A percentile compares a stretch with the other conserved stretches of the same genome.
These are phyloP conservation scores for Rhynchonema sp. DNA, from an alignment of 2,888 invertebrate genomes.

Conservation along the genomic window DNA sequence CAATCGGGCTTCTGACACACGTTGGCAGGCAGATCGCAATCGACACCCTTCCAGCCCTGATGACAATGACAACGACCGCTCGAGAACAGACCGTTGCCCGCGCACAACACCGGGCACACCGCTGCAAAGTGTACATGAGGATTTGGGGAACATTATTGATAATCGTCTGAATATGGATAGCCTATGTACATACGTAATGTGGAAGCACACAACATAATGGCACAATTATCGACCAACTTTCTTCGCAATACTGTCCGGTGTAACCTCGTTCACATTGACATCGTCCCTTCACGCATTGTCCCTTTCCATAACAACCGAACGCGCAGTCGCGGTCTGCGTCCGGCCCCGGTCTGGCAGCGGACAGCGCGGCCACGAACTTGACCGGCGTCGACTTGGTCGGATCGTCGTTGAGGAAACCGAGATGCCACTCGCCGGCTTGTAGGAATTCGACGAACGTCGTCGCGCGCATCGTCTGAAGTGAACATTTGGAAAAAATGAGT, in stretches of 20 bases:
- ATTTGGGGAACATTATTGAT: too few species aligned
- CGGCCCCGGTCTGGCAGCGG: too few species aligned
- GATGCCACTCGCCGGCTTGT: constrained; percentile 88
- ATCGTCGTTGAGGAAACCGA: constrained; percentile 85
- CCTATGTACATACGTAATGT: too few species aligned
- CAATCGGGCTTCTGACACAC: constrained; percentile 89
- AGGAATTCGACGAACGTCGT: constrained; percentile 60
- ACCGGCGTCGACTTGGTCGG: constrained; percentile 26
- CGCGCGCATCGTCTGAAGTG: constrained; percentile 10
- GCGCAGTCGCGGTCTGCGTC: constrained; percentile 42
- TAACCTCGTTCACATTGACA: constrained; percentile 92
- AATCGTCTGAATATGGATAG: too few species aligned
- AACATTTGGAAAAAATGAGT: too few species aligned
- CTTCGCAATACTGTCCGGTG: constrained; percentile 84
- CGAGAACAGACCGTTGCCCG: constrained; percentile 84
- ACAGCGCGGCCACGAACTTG: neutral
- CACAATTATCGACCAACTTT: constrained; percentile 62
- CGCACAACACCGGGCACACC: constrained; percentile 88
- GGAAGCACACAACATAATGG: too few species aligned
- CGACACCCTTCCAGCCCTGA: constrained; percentile 92
- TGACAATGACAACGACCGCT: constrained; percentile 92
- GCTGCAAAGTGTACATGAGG: constrained; percentile 45
- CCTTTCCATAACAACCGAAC: constrained; percentile 85
- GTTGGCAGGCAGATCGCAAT: constrained; percentile 78
- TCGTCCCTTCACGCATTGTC: constrained; percentile 78